Percentiles rank a stretch among this genome's conserved stretches.
Evolutionary conservation across 1,140 invertebrate species (phyloP).

Genomic region (Daktulosphaira vitifoliae): DNA sequence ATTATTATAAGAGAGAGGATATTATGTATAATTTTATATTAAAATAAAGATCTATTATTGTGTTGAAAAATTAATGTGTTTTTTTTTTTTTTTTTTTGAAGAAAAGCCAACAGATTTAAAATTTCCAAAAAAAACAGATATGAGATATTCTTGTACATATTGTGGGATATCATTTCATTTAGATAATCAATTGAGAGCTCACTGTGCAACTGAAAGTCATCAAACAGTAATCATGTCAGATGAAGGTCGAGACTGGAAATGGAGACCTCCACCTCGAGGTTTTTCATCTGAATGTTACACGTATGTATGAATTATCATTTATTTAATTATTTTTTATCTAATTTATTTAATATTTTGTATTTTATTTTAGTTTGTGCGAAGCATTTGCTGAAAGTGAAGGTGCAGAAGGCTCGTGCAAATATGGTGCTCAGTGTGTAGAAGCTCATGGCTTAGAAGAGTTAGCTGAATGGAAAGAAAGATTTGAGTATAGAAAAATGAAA

Average conservation of each 20-base stretch:
- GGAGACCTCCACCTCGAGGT: slow-evolving; percentile 57
- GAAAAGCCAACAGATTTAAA: slow-evolving; percentile 12
- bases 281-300: slow-evolving; percentile 47
- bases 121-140: slow-evolving; percentile 8
- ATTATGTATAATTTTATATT: not conserved
- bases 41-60: not conserved
- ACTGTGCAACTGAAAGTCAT: slow-evolving; percentile 58
- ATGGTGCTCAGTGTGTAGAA: slow-evolving; percentile 63
- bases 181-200: slow-evolving; percentile 51
- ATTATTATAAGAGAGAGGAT: not conserved
- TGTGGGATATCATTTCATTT: slow-evolving; percentile 54
- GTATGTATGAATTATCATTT: slow-evolving; percentile 16
- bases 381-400: slow-evolving; percentile 42
- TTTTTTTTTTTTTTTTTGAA: not conserved
- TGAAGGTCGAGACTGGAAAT: slow-evolving; percentile 61
- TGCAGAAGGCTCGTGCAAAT: slow-evolving; percentile 50
- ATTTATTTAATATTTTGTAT: not conserved
- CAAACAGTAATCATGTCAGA: slow-evolving; percentile 62
- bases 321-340: not conserved
- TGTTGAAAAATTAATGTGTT: not conserved
- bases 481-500: slow-evolving; percentile 55
- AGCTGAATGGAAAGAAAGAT: slow-evolving; percentile 64
- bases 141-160: slow-evolving; percentile 47
- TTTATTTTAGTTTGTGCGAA: slow-evolving; percentile 35
- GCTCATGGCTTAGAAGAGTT: slow-evolving; percentile 65